phyloP scores from a whole-genome alignment of 2,113 vertebrate genomes.

The Hyaena hyaena region DNA sequence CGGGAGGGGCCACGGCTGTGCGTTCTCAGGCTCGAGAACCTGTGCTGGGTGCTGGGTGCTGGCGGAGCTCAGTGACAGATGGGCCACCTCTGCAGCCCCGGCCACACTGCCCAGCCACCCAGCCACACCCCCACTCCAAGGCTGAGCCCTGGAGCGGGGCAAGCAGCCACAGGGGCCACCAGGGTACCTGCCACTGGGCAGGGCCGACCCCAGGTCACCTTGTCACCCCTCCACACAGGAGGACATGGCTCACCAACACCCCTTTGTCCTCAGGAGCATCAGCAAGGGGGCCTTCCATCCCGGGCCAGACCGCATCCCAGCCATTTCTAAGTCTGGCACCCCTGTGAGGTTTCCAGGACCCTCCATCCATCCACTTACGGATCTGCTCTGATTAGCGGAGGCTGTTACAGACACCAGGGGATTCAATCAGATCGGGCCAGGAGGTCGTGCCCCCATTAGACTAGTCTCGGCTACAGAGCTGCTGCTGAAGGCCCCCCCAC shows the following conservation, averaged over 20 bases:
- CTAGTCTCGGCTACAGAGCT: not conserved
- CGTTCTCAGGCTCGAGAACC: not conserved
- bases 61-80: not conserved
- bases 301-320: not conserved
- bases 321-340: not conserved
- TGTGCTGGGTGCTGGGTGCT: not conserved
- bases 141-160: not conserved
- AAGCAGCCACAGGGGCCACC: not conserved
- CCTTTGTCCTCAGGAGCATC: not conserved
- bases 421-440: not conserved
- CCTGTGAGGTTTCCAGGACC: not conserved
- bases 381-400: not conserved
- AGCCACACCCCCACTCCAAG: not conserved
- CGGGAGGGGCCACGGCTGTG: not conserved
- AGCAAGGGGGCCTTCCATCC: not conserved
- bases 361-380: accelerated
- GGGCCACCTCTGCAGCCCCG: not conserved
- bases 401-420: not conserved
- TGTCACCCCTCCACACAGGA: not conserved
- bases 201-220: not conserved
- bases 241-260: not conserved
- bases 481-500: not conserved
- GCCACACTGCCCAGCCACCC: not conserved
- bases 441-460: not conserved
- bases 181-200: not conserved